phyloP scores from a whole-genome alignment of 2,888 invertebrate genomes.

The Phlogophora meticulosa region DNA sequence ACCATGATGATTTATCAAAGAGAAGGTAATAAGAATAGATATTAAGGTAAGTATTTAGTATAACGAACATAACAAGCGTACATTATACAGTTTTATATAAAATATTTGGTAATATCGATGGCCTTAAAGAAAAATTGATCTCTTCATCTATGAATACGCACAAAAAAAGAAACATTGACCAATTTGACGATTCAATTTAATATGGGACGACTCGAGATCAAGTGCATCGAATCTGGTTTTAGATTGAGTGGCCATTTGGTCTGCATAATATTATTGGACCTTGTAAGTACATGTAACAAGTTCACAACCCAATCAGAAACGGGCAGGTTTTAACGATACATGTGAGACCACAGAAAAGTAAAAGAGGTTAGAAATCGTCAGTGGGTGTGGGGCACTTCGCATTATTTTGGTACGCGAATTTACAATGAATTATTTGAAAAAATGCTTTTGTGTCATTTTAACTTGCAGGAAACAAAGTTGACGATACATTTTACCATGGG shows the following conservation, averaged over 20 bases:
- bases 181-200: conserved; percentile 12
- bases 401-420: no score
- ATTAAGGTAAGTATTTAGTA: conserved; percentile 2
- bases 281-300: conserved; percentile 2
- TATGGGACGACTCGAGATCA: not conserved
- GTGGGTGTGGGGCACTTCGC: no score
- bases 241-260: not conserved
- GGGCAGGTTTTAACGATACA: not conserved
- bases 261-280: not conserved
- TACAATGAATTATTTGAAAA: no score
- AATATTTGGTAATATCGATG: not conserved
- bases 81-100: not conserved
- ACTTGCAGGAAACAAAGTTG: no score
- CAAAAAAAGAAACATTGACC: not conserved
- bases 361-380: no score
- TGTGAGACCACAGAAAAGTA: no score
- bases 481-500: no score
- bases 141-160: not conserved
- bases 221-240: conserved; percentile 9
- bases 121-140: not conserved
- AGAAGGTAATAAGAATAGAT: not conserved
- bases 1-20: no score
- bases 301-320: conserved; percentile 14
- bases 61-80: not conserved
- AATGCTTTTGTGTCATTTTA: no score